Conservation (phyloP, 1,140 invertebrate species). For the Diabrotica virgifera region DNA sequence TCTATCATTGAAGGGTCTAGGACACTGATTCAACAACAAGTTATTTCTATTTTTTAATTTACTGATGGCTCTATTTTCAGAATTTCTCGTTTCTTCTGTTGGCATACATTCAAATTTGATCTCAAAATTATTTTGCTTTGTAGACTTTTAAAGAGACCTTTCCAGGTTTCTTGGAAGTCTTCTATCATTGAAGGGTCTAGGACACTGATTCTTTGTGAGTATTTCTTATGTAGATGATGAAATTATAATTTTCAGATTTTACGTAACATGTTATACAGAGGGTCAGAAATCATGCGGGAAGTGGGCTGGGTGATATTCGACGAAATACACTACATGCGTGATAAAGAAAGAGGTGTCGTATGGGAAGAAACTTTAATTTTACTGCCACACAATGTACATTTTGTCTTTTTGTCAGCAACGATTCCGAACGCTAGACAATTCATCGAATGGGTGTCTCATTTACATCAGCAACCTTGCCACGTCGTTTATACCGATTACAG, state of each 20-base stretch:
- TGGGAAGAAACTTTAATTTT: slow-evolving; percentile 99
- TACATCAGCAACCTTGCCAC: slow-evolving; percentile 97
- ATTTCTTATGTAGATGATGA: no score
- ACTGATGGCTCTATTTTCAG: no score
- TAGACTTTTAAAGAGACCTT: no score
- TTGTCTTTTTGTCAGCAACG: slow-evolving; percentile 98
- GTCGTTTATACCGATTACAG: slow-evolving; percentile 99
- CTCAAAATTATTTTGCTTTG: no score
- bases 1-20: no score
- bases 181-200: no score
- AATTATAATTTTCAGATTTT: slow-evolving; percentile 69
- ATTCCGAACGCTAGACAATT: slow-evolving; percentile 99
- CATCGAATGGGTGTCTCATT: slow-evolving; percentile 96
- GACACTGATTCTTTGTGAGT: no score
- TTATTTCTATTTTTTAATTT: no score
- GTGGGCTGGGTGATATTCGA: slow-evolving; percentile 99
- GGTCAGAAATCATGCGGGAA: slow-evolving; percentile 97
- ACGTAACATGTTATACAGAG: slow-evolving; percentile 97
- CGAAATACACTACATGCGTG: slow-evolving; percentile 99
- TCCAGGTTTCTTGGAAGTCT: no score
- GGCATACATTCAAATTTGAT: no score
- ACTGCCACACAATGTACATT: slow-evolving; percentile 95
- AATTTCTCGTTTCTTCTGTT: no score
- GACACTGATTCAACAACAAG: no score
- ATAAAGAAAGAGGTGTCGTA: slow-evolving; percentile 97